A percentile compares a stretch with the other conserved stretches of the same genome.
Evolutionary conservation across 2,113 vertebrate species (phyloP).

Genomic region (Galbula dea): DNA sequence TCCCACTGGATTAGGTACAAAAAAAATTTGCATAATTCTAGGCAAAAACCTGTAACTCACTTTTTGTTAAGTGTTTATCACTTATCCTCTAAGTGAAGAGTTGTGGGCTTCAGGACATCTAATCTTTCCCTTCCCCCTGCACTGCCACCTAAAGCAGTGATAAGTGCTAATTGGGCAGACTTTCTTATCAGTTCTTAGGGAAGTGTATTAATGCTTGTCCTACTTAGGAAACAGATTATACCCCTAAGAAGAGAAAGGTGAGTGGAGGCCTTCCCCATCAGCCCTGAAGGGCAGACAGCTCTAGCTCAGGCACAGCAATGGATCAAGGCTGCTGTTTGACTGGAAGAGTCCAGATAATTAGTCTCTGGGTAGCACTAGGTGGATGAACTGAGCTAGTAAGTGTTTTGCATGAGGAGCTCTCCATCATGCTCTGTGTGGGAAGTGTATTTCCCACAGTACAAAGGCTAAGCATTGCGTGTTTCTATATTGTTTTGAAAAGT

Average conservation of each 20-base stretch:
- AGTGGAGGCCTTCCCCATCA: neutral
- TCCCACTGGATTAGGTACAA: neutral
- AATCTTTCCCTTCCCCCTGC: neutral
- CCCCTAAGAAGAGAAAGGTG: neutral
- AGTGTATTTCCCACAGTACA: neutral
- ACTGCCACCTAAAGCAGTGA: neutral
- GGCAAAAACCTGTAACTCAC: neutral
- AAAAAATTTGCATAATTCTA: neutral
- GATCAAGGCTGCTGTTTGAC: neutral
- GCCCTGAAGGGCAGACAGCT: neutral
- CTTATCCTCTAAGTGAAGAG: neutral
- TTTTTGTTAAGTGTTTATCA: neutral
- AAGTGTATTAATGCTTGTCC: neutral
- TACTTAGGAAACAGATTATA: neutral
- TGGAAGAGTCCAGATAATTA: neutral
- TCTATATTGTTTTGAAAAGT: neutral
- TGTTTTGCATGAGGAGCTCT: neutral
- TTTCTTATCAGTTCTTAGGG: neutral
- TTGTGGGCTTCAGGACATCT: neutral
- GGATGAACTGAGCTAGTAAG: neutral
- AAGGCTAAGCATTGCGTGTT: neutral
- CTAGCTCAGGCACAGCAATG: neutral
- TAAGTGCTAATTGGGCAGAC: neutral
- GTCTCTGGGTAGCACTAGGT: neutral
- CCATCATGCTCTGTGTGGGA: fast-evolving